Conservation (phyloP, 2,797 vertebrate genomes). For the Karalla daura region DNA sequence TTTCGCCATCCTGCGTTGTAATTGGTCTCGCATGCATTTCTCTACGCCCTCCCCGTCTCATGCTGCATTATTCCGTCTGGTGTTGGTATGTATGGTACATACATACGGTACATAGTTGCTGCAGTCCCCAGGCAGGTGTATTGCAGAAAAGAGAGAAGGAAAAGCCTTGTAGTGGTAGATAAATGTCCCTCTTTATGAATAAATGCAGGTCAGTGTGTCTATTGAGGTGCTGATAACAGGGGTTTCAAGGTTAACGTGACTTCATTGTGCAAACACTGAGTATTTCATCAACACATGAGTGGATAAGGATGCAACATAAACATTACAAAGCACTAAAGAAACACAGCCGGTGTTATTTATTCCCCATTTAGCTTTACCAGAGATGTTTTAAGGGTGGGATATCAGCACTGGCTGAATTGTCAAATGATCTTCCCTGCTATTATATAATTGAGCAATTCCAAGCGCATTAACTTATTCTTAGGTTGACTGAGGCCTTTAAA, state of each 20-base stretch:
- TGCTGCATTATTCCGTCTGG: slow-evolving; percentile 14
- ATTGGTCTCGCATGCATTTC: slow-evolving; percentile 6
- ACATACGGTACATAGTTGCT: too few species aligned
- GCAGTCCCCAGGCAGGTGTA: slow-evolving; percentile 6
- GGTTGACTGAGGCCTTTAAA: not conserved
- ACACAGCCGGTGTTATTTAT: too few species aligned
- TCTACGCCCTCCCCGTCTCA: not conserved
- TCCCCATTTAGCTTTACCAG: too few species aligned
- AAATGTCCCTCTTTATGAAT: not conserved
- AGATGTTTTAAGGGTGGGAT: too few species aligned
- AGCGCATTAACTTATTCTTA: not conserved
- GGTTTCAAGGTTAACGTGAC: slow-evolving; percentile 6
- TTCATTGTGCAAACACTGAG: not conserved
- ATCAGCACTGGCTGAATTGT: not conserved
- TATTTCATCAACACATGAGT: slow-evolving; percentile 12
- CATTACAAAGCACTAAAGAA: too few species aligned
- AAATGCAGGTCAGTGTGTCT: not conserved
- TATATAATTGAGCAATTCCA: not conserved
- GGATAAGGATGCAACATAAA: too few species aligned
- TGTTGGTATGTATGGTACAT: not conserved
- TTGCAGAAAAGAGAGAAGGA: not conserved
- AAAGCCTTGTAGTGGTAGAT: not conserved
- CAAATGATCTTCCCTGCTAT: not conserved
- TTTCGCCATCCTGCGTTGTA: not conserved
- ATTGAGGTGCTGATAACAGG: not conserved